Evolutionary conservation across 2,797 vertebrate genomes (phyloP).

Genomic region (Galagoides demidoff): DNA sequence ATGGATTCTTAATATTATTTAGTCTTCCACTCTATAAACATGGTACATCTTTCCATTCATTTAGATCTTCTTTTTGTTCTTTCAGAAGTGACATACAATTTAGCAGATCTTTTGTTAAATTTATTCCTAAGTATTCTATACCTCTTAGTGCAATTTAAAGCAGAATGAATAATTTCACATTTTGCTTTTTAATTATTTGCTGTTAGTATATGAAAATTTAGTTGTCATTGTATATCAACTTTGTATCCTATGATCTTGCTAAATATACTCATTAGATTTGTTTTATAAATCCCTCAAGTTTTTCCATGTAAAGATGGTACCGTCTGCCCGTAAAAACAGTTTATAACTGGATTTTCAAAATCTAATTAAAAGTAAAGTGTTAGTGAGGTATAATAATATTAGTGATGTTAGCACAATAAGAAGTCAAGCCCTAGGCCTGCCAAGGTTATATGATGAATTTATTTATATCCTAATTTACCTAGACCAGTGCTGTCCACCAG

Average conservation of each 20-base stretch:
- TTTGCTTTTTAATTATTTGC: conserved; percentile 36
- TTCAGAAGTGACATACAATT: background rate
- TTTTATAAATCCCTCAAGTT: background rate
- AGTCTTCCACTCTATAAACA: background rate
- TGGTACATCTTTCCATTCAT: background rate
- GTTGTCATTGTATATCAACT: background rate
- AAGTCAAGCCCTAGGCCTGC: background rate
- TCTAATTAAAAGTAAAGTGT: conserved; percentile 13
- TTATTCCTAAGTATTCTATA: background rate
- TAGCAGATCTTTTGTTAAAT: background rate
- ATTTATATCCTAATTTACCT: background rate
- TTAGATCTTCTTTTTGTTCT: background rate
- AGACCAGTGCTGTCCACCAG: background rate
- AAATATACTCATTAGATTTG: background rate
- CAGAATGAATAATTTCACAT: background rate
- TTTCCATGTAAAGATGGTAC: conserved; percentile 8
- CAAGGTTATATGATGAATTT: background rate
- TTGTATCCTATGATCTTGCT: background rate
- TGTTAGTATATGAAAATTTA: background rate
- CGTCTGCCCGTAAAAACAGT: background rate
- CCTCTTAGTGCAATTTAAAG: conserved; percentile 16
- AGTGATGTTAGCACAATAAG: background rate
- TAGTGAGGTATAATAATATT: conserved; percentile 6
- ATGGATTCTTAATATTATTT: background rate
- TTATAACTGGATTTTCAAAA: conserved; percentile 30